These are phyloP conservation scores for Conus ventricosus DNA, from an alignment of 1,140 invertebrate genomes.

Conservation along the genomic window DNA sequence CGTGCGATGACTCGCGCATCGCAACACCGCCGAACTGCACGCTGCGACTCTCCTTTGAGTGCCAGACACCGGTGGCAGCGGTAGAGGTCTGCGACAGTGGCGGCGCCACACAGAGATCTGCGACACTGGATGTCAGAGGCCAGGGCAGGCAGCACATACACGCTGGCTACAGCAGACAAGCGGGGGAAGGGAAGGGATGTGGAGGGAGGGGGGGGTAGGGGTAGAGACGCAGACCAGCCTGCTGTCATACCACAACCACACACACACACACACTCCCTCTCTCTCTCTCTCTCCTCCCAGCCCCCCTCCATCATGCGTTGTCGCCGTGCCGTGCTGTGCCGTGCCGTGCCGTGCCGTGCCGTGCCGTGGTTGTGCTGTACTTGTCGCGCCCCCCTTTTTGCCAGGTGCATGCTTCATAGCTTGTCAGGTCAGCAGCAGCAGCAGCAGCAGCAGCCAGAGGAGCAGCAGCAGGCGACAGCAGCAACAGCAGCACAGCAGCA, in stretches of 20 bases:
- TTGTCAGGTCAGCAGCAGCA: background rate
- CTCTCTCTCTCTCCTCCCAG: background rate
- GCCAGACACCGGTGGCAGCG: background rate
- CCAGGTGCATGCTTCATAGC: background rate
- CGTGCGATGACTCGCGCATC: no score
- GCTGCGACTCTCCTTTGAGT: background rate
- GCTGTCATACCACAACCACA: no score
- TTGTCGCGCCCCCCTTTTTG: background rate
- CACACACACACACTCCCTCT: no score
- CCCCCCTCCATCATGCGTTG: background rate
- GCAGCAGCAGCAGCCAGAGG: background rate
- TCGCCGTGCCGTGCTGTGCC: background rate
- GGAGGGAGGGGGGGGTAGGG: no score
- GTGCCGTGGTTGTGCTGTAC: background rate
- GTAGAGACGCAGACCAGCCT: no score
- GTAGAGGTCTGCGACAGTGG: background rate
- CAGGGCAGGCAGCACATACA: background rate
- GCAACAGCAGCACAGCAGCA: background rate
- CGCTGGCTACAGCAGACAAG: background rate
- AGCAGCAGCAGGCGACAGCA: no score
- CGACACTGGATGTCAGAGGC: background rate
- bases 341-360: conserved; percentile 2
- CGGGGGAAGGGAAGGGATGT: no score
- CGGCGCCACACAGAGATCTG: background rate
- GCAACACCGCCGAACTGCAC: background rate